These are phyloP conservation scores for Calyptommatus sinebrachiatus DNA, from an alignment of 2,113 vertebrate species.

Conservation along the genomic window DNA sequence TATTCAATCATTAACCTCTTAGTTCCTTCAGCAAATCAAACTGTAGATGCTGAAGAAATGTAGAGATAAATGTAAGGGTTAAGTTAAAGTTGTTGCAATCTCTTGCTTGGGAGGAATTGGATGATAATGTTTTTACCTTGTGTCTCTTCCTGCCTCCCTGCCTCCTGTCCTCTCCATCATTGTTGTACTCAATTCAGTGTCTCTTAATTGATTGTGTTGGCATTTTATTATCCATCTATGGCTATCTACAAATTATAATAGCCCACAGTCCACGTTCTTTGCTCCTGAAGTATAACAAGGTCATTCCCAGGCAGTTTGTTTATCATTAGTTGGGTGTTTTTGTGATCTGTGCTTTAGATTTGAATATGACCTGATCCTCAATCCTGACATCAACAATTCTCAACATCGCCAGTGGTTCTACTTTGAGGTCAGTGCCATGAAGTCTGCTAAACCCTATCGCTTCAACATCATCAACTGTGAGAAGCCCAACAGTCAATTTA, in stretches of 20 bases:
- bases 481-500: constrained; percentile 94
- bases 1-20: too few relatives aligned
- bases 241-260: too few relatives aligned
- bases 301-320: too few relatives aligned
- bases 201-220: too few relatives aligned
- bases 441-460: constrained; percentile 73
- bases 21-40: too few relatives aligned
- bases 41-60: too few relatives aligned
- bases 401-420: constrained; percentile 93
- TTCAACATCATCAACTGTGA: constrained; percentile 96
- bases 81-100: too few relatives aligned
- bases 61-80: too few relatives aligned
- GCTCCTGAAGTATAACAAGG: not conserved
- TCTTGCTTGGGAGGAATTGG: too few relatives aligned
- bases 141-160: too few relatives aligned
- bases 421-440: constrained; percentile 86
- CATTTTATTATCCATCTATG: too few relatives aligned
- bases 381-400: constrained; percentile 80
- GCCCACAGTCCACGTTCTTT: not conserved
- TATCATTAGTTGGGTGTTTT: not conserved
- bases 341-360: constrained; percentile 65
- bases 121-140: too few relatives aligned
- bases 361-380: constrained; percentile 91
- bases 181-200: not conserved
- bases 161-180: not conserved